These are phyloP conservation scores for Sarcophaga bullata DNA, from an alignment of 1,140 invertebrate genomes.

Conservation along the genomic window DNA sequence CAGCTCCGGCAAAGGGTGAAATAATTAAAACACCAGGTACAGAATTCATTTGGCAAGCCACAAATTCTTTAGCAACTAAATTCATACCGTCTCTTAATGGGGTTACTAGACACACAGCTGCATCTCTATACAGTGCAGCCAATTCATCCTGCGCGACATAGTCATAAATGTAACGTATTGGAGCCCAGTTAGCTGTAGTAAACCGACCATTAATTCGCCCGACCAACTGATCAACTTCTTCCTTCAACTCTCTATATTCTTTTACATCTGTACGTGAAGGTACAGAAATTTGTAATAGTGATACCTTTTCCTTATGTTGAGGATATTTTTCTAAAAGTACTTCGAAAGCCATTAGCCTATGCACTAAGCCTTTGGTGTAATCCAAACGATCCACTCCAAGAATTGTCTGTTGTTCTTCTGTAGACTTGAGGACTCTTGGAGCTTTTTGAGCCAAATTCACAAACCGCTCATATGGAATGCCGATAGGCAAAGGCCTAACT, in stretches of 20 bases:
- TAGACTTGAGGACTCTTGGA: constrained; percentile 75
- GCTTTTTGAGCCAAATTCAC: constrained; percentile 83
- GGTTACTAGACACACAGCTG: constrained; percentile 86
- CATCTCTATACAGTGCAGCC: constrained; percentile 85
- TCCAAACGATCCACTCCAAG: constrained; percentile 89
- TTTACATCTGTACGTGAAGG: constrained; percentile 90
- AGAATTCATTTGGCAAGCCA: constrained; percentile 89
- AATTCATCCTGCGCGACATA: constrained; percentile 87
- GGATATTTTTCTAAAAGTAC: constrained; percentile 85
- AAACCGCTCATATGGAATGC: constrained; percentile 88
- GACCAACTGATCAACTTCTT: constrained; percentile 90
- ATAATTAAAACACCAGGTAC: constrained; percentile 89
- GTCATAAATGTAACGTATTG: constrained; percentile 90
- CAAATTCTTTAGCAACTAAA: constrained; percentile 92
- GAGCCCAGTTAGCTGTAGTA: constrained; percentile 90
- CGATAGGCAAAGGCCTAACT: constrained; percentile 84
- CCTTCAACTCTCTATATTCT: constrained; percentile 90
- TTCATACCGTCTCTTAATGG: constrained; percentile 93
- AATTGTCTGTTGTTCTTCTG: constrained; percentile 77
- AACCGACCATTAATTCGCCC: constrained; percentile 88
- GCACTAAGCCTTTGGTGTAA: constrained; percentile 90
- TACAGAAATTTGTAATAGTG: constrained; percentile 86
- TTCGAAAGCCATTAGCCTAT: constrained; percentile 86
- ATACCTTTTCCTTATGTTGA: constrained; percentile 85
- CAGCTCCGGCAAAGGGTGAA: constrained; percentile 90